Base-by-base conservation (phyloP, 2,797 vertebrate genomes). In the Galagoides demidoff region DNA sequence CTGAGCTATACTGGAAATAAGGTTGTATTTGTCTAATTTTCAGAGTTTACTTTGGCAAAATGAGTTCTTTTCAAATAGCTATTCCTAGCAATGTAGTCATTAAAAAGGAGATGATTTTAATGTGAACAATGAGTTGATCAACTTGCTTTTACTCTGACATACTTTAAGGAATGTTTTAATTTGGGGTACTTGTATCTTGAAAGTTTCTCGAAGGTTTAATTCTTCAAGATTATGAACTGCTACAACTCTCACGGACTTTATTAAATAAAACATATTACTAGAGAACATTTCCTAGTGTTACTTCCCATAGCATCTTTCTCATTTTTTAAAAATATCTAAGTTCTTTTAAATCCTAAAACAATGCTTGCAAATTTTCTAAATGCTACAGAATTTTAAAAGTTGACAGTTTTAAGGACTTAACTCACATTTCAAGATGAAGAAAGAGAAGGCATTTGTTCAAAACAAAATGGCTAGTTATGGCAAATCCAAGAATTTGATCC, bases 101-200 rank as follows among this genome's bases (percentile, higher is more conserved):
- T 81, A 63, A 68, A 81, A 85, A 66, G 29, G 43, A 93, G 7
- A 78, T 61, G 29, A 61, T 43, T 85, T 61, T 59, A 84, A 20
- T 34, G 17, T 66, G 64, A 17, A 31, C 31, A 66, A 19, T n/a
- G 90, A 92, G 19, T 55, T 20, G 7, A 37, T 83, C 59, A 82
- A 57, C 52, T 89, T 93, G 29, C 34, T 85, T 68, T 95, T 83
- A 82, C 27, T 79, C 27, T 87, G 57, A 78, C 16, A 25, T 89
- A 29, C 22, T 95, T 88, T 77, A 96, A 96, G 89, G 82, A 85
- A 74, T 43, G 29, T 89, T 95, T 94, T 78, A 91, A 81, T 89
- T 93, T 73, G 7, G 34, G 13, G 16, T 81, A 68, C 31, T 81
- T 22, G 3, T 29, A 78, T 78, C n/a, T 87, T 49, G 7, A 85